A percentile compares a stretch with the other conserved stretches of the same genome.
phyloP scores from a whole-genome alignment of 2,797 vertebrate genomes.

The Pteronotus mesoamericanus region DNA sequence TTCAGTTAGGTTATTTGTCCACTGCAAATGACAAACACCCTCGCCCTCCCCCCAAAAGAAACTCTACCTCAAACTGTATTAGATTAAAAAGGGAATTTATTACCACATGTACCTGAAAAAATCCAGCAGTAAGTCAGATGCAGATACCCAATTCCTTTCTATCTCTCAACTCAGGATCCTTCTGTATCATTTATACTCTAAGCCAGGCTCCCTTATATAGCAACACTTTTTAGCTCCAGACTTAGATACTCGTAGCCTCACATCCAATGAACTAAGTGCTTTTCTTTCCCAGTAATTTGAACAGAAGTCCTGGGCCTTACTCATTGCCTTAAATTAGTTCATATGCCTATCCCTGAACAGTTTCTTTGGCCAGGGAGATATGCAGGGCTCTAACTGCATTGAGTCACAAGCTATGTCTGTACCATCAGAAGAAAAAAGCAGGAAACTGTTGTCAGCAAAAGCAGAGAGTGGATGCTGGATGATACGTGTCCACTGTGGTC shows the following conservation, averaged over 20 bases:
- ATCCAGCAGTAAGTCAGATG: neutral
- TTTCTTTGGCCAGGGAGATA: neutral
- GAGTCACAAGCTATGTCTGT: neutral
- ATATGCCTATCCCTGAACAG: neutral
- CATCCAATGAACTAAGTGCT: neutral
- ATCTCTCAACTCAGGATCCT: neutral
- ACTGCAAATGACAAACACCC: neutral
- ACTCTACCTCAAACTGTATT: neutral
- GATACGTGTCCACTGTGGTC: neutral
- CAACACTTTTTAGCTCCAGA: neutral
- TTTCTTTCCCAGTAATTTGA: neutral
- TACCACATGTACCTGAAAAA: neutral
- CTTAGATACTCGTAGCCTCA: neutral
- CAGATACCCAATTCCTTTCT: neutral
- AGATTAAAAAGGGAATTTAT: neutral
- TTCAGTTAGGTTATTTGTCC: neutral
- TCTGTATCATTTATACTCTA: neutral
- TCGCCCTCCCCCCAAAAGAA: no score
- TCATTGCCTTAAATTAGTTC: neutral
- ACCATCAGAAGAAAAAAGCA: neutral
- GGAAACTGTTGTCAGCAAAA: neutral
- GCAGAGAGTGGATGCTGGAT: neutral
- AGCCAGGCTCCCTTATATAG: neutral
- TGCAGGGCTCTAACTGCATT: constrained; percentile 34
- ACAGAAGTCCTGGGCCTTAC: neutral